Conservation (phyloP, 1,140 invertebrate species). For the Cyclina sinensis region DNA sequence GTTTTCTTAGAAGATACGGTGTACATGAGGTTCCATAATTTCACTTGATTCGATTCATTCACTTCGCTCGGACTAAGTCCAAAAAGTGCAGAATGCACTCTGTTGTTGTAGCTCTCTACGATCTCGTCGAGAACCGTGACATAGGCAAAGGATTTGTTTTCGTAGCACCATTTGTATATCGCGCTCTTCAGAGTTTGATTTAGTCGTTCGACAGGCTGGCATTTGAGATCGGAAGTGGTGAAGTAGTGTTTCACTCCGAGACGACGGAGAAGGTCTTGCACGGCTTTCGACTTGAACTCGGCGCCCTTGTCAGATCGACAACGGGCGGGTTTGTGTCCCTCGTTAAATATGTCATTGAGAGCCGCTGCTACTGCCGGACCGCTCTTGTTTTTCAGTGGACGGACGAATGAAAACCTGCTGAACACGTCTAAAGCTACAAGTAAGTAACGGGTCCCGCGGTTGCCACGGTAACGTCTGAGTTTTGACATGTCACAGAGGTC, state of each 20-base stretch:
- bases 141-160: slow-evolving; percentile 1
- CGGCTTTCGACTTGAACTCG: slow-evolving; percentile 1
- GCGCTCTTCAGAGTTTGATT: slow-evolving; percentile 8
- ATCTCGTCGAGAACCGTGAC: slow-evolving; percentile 5
- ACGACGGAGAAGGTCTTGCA: background rate
- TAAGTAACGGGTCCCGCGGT: background rate
- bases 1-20: background rate
- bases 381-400: background rate
- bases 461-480: slow-evolving; percentile 25
- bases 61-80: slow-evolving; percentile 19
- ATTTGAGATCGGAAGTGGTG: background rate
- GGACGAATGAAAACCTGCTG: background rate
- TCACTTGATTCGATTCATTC: background rate
- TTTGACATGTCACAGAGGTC: slow-evolving; percentile 5
- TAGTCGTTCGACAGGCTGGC: background rate
- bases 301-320: background rate
- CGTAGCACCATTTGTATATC: slow-evolving; percentile 25
- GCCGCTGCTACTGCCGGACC: background rate
- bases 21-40: slow-evolving; percentile 26
- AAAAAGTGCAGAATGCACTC: slow-evolving; percentile 15
- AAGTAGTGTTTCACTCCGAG: background rate
- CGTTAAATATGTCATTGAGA: background rate
- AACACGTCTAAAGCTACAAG: background rate
- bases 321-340: background rate
- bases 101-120: background rate